Percentiles rank a stretch among this genome's conserved stretches.
phyloP scores from a whole-genome alignment of 2,888 invertebrate genomes.

The Folsomia manolachei region DNA sequence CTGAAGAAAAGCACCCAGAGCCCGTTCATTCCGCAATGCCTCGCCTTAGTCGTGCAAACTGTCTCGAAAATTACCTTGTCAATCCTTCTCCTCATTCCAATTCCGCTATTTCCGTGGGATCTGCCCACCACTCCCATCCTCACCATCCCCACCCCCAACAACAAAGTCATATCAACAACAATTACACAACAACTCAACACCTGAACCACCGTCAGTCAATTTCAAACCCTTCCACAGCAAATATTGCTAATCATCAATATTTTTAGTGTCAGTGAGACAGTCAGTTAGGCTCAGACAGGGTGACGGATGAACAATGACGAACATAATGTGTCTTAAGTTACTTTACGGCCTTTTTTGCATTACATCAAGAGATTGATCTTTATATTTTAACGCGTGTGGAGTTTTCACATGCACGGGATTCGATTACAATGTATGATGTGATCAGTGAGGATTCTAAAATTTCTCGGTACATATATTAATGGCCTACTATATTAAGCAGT shows the following conservation, averaged over 20 bases:
- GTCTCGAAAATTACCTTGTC: conserved; percentile 50
- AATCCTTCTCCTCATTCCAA: conserved; percentile 41
- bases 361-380: not conserved
- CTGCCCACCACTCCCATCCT: conserved; percentile 31
- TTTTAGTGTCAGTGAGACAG: conserved; percentile 24
- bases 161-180: conserved; percentile 28
- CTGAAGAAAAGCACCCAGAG: conserved; percentile 49
- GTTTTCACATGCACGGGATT: too few relatives aligned
- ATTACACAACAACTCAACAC: conserved; percentile 31
- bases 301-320: not conserved
- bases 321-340: not conserved
- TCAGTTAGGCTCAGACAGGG: not conserved
- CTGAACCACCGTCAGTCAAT: conserved; percentile 33
- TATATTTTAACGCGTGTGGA: too few relatives aligned
- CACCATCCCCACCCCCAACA: conserved; percentile 19
- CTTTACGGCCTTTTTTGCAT: not conserved
- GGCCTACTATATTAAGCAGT: too few relatives aligned
- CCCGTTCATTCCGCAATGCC: conserved; percentile 46
- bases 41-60: conserved; percentile 51
- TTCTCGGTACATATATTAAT: too few relatives aligned
- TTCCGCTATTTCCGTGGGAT: conserved; percentile 36
- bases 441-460: too few relatives aligned
- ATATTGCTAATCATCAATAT: conserved; percentile 36
- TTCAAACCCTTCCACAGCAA: conserved; percentile 21
- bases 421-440: too few relatives aligned